Conservation (phyloP, 2,888 invertebrate genomes). For the Dryocosmus kuriphilus region DNA sequence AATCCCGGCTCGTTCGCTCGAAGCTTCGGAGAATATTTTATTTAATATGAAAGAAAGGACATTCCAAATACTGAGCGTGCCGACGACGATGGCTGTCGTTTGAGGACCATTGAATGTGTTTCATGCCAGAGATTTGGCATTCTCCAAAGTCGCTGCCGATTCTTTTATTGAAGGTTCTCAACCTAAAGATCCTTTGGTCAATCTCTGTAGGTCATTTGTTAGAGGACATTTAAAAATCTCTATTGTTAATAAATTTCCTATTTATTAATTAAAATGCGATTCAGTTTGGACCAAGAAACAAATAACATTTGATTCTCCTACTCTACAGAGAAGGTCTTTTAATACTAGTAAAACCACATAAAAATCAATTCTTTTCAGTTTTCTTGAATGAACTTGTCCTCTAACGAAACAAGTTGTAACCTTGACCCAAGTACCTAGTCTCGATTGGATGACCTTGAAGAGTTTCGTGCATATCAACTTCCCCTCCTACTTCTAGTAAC, state of each 20-base stretch:
- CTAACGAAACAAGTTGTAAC: conserved; percentile 32
- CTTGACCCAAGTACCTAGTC: conserved; percentile 22
- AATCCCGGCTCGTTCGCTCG: conserved; percentile 29
- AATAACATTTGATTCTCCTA: background rate
- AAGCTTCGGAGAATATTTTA: conserved; percentile 68
- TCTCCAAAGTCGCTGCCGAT: conserved; percentile 54
- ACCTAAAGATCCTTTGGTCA: conserved; percentile 41
- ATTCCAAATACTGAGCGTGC: conserved; percentile 71
- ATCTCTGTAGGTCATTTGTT: background rate
- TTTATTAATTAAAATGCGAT: too few relatives aligned
- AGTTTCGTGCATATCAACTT: background rate
- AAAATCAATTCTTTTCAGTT: background rate
- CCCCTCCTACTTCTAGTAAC: background rate
- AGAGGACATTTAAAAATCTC: background rate
- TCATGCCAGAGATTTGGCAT: conserved; percentile 49
- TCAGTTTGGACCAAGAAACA: background rate
- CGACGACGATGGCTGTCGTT: conserved; percentile 63
- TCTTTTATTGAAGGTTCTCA: conserved; percentile 57
- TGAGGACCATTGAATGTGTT: conserved; percentile 50
- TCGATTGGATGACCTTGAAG: background rate
- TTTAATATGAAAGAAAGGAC: conserved; percentile 74
- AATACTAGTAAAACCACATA: conserved; percentile 3
- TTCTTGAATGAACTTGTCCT: conserved; percentile 26
- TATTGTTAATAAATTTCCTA: background rate
- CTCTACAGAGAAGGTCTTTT: background rate